Conservation (phyloP, 2,797 vertebrate genomes). For the Crax fasciolata region DNA sequence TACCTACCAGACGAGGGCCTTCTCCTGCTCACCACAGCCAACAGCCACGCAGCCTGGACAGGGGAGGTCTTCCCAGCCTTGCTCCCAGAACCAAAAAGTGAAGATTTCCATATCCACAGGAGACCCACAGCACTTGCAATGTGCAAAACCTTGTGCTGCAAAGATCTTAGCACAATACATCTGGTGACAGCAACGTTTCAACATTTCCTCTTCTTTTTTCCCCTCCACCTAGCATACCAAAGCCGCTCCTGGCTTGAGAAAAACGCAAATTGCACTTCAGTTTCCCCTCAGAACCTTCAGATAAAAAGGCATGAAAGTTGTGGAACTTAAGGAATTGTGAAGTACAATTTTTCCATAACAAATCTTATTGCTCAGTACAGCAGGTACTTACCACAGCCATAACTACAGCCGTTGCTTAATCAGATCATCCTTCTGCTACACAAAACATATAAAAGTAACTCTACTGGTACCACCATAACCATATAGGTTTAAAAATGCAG, state of each 20-base stretch:
- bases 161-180: not conserved
- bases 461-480: not conserved
- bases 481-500: accelerated
- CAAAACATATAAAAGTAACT: not conserved
- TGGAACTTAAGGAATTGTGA: not conserved
- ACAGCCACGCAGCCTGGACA: not conserved
- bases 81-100: not conserved
- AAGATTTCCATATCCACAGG: not conserved
- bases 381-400: not conserved
- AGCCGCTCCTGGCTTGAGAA: not conserved
- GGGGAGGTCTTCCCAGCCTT: accelerated
- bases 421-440: not conserved
- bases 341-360: not conserved
- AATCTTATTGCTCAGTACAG: not conserved
- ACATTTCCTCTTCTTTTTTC: not conserved
- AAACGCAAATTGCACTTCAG: not conserved
- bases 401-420: not conserved
- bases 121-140: not conserved
- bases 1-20: accelerated
- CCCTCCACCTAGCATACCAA: not conserved
- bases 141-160: accelerated
- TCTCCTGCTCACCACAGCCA: not conserved
- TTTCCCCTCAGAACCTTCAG: not conserved
- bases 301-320: not conserved
- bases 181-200: not conserved